Percentiles rank a stretch among this genome's conserved stretches.
Conservation (phyloP, 2,113 vertebrate genomes). For the Oreochromis niloticus region DNA sequence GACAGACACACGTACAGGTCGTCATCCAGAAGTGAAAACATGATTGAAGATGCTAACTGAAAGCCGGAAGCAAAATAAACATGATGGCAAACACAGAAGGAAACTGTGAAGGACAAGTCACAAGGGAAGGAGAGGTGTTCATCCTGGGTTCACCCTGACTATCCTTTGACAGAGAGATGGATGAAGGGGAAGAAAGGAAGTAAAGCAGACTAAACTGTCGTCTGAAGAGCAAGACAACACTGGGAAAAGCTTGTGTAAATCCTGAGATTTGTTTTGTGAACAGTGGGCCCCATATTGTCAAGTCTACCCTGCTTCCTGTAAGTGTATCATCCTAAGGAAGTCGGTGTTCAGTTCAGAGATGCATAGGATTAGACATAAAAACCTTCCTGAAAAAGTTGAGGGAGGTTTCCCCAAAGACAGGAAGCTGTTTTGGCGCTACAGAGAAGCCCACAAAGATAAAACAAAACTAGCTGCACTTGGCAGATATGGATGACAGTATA, state of each 20-base stretch:
- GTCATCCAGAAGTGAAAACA: neutral
- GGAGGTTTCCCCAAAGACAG: neutral
- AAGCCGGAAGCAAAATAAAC: neutral
- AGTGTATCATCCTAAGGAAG: neutral
- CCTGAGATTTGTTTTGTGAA: constrained; percentile 26
- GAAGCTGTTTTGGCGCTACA: neutral
- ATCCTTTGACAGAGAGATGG: neutral
- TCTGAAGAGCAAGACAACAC: neutral
- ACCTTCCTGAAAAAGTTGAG: neutral
- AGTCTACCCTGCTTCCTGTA: constrained; percentile 25
- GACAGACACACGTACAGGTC: constrained; percentile 4
- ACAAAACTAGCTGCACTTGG: neutral
- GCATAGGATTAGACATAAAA: neutral
- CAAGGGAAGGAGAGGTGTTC: neutral
- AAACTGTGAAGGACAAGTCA: neutral
- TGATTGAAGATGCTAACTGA: constrained; percentile 9
- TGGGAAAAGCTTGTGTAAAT: neutral
- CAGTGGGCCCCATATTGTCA: neutral
- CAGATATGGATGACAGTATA: neutral
- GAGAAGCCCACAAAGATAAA: neutral
- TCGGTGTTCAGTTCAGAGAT: neutral
- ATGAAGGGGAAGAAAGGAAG: constrained; percentile 35
- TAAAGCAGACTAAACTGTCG: constrained; percentile 4
- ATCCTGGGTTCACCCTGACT: constrained; percentile 3
- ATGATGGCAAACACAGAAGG: constrained; percentile 24